phyloP scores from a whole-genome alignment of 35 echinoderm and acorn worm species.

The Apostichopus japonicus region DNA sequence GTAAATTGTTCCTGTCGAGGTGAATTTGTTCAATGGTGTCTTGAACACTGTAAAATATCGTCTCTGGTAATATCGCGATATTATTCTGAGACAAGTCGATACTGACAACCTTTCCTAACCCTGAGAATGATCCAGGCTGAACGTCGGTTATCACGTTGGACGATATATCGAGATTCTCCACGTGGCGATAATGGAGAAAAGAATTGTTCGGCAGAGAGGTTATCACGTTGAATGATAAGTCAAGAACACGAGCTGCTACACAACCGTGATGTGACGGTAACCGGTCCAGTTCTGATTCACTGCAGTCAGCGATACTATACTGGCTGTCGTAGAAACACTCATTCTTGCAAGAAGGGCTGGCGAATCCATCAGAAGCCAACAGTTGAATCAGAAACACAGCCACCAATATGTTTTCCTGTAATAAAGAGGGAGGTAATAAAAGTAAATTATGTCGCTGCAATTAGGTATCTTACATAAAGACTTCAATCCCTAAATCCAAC shows the following conservation, averaged over 20 bases:
- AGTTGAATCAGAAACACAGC: background rate
- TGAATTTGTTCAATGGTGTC: slow-evolving; percentile 14
- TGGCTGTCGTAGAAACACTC: slow-evolving; percentile 20
- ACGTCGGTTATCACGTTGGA: background rate
- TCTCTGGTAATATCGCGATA: background rate
- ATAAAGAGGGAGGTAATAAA: background rate
- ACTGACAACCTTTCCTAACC: background rate
- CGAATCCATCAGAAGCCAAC: background rate
- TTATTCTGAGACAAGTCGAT: slow-evolving; percentile 20
- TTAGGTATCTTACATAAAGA: too few species aligned
- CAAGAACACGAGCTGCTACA: background rate
- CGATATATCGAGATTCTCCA: slow-evolving; percentile 37
- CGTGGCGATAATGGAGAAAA: background rate
- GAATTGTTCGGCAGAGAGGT: background rate
- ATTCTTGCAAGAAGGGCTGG: background rate
- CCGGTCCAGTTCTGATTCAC: background rate
- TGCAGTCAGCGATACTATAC: slow-evolving; percentile 5
- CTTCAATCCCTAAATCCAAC: too few species aligned
- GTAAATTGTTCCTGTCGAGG: slow-evolving; percentile 23
- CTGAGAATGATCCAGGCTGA: background rate
- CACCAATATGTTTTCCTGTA: background rate
- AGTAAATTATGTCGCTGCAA: too few species aligned
- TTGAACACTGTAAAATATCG: background rate
- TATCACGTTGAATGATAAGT: slow-evolving; percentile 10
- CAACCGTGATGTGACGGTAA: slow-evolving; percentile 11